Evolutionary conservation across 2,888 invertebrate species (phyloP), one percentile per base, ranked within the genome.

Genomic region (Emmelina monodactyla): DNA sequence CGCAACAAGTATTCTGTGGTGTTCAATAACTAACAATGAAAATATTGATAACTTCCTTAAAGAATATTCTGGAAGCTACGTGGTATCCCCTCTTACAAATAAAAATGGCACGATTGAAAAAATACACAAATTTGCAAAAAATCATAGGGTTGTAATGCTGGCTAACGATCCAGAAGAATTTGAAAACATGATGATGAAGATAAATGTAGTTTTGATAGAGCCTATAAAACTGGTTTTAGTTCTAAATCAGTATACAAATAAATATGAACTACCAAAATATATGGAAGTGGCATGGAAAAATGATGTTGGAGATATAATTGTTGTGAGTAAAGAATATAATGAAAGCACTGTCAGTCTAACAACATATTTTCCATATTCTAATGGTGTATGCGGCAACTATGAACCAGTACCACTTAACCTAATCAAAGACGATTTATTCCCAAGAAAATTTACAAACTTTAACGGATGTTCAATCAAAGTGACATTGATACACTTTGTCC

Each of bases 361-460:
- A 2, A 68, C 68, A 0, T 68, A 57, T 42, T 53, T 51, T 37
- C 71, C 71, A 2, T 62, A 61, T 32, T 48, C 41, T 6, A 41
- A 50, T 3, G 53, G 50, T 10, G 38, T 37, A 11, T 72, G 71
- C 43, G 50, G 42, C 2, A 53, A 66, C 35, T 45, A 44, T 14
- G 46, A 48, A 5, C 57, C 66, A 2, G 45, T 61, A 2, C 22
- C 34, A 32, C 30, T 65, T 22, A 44, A 47, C 3, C 5, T 28
- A 11, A 38, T 49, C 4, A 32, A 14, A 11, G 35, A 43, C 13
- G 39, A 45, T 6, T 43, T 54, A 22, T 68, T 64, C 46, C 54
- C 56, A 2, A 53, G 44, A 22, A 72, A 70, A 40, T 64, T 55
- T 35, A 38, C 22, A 1, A 62, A 69, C 41, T 68, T 67, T 35